Evolutionary conservation across 2,888 invertebrate genomes (phyloP), one percentile per base, ranked within the genome.

Genomic region (Polydrusus cervinus): DNA sequence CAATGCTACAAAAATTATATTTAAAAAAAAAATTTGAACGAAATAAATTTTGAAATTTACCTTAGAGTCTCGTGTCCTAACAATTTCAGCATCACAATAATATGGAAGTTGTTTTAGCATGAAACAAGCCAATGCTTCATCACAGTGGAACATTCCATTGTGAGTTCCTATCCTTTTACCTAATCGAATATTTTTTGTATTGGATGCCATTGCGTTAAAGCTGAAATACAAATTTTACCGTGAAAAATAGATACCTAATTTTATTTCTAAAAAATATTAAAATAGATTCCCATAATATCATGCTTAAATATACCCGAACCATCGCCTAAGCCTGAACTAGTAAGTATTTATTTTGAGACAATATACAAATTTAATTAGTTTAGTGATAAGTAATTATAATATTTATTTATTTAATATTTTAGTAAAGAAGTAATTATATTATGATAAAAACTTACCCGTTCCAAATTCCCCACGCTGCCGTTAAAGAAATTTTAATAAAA

Each of bases 121-220:
- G 84, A 91, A 96, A 86, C 97, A 97, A 0, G 97, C 99, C n/a
- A 99, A 88, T 0, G 93, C 95, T 87, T 98, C 98, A 85, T 98
- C 98, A 83, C 97, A 97, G 87, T 98, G 97, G 85, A 98, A 98
- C 0, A 90, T 90, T 0, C 97, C 97, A 89, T 92, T 90, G 80
- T 94, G 94, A 0, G 94, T 94, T 8, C 94, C 94, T 75, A 94
- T 94, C 83, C 84, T 88, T 68, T 87, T 83, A 14, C 82, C 69
- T 14, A 77, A 45, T 43, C 68, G 68, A 51, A 85, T 60, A 60
- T 68, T 79, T 79, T 87, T 86, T 40, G 78, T 82, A 55, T 84
- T 82, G 53, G 84, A 81, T 57, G 86, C 86, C 87, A 87, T 87
- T 51, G 80, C 80, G 60, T 77, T 78, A 78, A 87, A 87, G 55